Evolutionary conservation across 1,140 invertebrate genomes (phyloP).

Genomic region (Mercenaria mercenaria): DNA sequence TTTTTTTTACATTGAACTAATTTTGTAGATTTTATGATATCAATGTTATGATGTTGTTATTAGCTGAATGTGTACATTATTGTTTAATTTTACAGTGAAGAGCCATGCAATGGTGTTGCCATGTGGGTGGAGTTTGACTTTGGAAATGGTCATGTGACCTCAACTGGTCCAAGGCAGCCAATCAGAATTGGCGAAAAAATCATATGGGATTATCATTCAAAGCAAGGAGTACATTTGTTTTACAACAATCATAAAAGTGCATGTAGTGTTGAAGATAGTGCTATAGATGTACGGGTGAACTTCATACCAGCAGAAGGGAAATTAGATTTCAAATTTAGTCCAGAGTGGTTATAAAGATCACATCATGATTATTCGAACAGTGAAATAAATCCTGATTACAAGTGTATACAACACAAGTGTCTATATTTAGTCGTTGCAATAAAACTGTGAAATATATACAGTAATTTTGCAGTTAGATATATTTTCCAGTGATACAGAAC

Average conservation of each 20-base stretch:
- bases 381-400: too few species aligned
- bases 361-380: too few species aligned
- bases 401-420: too few species aligned
- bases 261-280: neutral
- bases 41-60: too few species aligned
- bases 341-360: neutral
- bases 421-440: too few species aligned
- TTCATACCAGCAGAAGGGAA: constrained; percentile 29
- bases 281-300: constrained; percentile 10
- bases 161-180: constrained; percentile 49
- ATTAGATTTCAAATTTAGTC: constrained; percentile 28
- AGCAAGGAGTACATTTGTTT: constrained; percentile 59
- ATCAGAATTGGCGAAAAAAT: constrained; percentile 42
- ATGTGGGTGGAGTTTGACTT: constrained; percentile 62
- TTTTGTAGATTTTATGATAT: too few species aligned
- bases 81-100: neutral
- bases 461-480: too few species aligned
- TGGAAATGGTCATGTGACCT: constrained; percentile 34
- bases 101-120: constrained; percentile 60
- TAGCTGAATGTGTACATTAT: too few species aligned
- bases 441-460: too few species aligned
- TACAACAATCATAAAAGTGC: constrained; percentile 7
- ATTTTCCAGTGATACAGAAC: too few species aligned
- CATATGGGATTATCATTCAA: constrained; percentile 50
- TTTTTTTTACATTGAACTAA: too few species aligned